Conservation (phyloP, 2,113 vertebrate genomes). For the Microcebus tavaratra region DNA sequence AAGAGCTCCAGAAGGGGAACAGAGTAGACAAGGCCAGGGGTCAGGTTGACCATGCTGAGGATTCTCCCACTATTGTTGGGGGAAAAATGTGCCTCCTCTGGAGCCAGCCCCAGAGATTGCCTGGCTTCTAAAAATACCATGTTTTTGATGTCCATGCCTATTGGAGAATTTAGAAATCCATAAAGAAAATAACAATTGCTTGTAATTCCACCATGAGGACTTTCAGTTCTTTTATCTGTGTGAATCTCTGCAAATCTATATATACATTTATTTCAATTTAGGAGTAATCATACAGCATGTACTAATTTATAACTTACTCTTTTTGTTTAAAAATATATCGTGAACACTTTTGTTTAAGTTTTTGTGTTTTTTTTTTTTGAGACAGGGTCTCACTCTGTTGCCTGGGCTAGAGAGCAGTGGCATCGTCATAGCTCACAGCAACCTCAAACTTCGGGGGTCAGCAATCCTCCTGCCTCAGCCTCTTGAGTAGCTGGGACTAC, state of each 20-base stretch:
- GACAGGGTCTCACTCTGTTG: no score
- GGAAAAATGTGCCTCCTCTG: background rate
- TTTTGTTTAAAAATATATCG: slow-evolving; percentile 9
- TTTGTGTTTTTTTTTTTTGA: no score
- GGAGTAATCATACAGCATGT: background rate
- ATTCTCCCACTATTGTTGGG: background rate
- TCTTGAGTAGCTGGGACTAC: no score
- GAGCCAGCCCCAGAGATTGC: background rate
- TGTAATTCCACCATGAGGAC: background rate
- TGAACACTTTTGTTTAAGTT: background rate
- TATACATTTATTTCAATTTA: background rate
- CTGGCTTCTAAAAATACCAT: background rate
- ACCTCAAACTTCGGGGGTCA: no score
- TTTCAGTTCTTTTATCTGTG: background rate
- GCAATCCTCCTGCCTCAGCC: no score
- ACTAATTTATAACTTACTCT: background rate
- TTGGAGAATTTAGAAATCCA: slow-evolving; percentile 26
- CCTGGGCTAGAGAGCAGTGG: no score
- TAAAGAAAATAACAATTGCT: slow-evolving; percentile 29
- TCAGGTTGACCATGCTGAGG: background rate
- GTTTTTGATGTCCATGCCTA: background rate
- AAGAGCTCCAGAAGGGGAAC: background rate
- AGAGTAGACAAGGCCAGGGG: background rate
- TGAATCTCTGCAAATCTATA: background rate
- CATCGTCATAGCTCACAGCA: no score